Conservation (phyloP, 2,888 invertebrate genomes). For the Malthinus seriepunctatus region DNA sequence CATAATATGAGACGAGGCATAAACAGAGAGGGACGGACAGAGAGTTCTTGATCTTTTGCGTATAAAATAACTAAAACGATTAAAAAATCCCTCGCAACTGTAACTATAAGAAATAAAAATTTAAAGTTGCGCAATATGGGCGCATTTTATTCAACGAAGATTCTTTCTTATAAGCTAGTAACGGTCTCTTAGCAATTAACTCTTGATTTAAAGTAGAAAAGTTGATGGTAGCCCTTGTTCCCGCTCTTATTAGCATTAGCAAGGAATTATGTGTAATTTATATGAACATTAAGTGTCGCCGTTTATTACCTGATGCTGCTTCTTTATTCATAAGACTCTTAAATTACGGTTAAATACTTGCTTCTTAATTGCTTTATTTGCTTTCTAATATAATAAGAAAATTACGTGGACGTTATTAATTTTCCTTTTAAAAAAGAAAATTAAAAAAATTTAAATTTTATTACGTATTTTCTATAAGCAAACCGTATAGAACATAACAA, state of each 20-base stretch:
- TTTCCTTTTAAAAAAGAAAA: slow-evolving; percentile 3
- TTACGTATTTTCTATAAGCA: slow-evolving; percentile 15
- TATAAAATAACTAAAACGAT: too few relatives aligned
- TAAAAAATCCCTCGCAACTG: too few relatives aligned
- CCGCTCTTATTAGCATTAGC: slow-evolving; percentile 37
- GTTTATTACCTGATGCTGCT: slow-evolving; percentile 30
- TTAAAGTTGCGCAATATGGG: slow-evolving; percentile 10
- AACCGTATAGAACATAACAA: slow-evolving; percentile 13
- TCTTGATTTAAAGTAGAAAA: slow-evolving; percentile 36
- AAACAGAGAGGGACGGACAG: too few relatives aligned
- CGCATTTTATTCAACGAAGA: slow-evolving; percentile 28
- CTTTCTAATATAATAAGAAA: slow-evolving; percentile 21
- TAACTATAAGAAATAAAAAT: neutral
- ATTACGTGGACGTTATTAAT: slow-evolving; percentile 11
- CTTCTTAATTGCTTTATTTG: slow-evolving; percentile 26
- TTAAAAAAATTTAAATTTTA: slow-evolving; percentile 2
- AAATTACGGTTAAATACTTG: slow-evolving; percentile 26
- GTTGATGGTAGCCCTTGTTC: slow-evolving; percentile 28
- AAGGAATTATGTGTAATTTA: slow-evolving; percentile 38
- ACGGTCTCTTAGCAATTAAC: slow-evolving; percentile 39
- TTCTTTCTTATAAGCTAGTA: slow-evolving; percentile 29
- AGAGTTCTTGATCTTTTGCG: too few relatives aligned
- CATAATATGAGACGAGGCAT: too few relatives aligned
- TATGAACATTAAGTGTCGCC: slow-evolving; percentile 35
- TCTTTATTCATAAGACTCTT: slow-evolving; percentile 32